A percentile compares a stretch with the other conserved stretches of the same genome.
Evolutionary conservation across 2,797 vertebrate species (phyloP).

Genomic region (Artibeus lituratus): DNA sequence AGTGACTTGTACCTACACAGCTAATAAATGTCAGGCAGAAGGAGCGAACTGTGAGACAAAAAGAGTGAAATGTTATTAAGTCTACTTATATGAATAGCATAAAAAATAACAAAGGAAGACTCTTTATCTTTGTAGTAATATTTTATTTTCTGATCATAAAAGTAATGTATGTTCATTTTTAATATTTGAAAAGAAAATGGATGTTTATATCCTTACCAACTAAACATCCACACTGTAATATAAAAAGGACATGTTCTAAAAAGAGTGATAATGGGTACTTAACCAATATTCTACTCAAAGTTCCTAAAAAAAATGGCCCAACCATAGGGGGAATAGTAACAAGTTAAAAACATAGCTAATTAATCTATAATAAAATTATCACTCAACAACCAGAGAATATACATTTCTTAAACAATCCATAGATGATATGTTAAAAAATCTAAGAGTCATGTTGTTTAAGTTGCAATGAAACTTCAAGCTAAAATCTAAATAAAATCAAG

Average conservation of each 20-base stretch:
- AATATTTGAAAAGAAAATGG: not conserved
- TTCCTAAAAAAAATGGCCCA: not conserved
- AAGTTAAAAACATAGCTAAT: not conserved
- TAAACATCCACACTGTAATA: not conserved
- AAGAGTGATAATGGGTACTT: not conserved
- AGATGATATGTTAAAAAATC: not conserved
- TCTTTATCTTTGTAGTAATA: not conserved
- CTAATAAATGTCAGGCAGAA: conserved; percentile 48
- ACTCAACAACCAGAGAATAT: not conserved
- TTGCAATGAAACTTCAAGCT: not conserved
- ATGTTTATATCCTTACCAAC: not conserved
- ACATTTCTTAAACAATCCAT: not conserved
- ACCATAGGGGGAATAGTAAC: not conserved
- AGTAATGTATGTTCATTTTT: not conserved
- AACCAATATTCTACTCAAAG: not conserved
- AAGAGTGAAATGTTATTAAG: not conserved
- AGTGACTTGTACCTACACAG: not conserved
- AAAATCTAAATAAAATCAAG: not conserved
- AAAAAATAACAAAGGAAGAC: not conserved
- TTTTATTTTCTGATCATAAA: conserved; percentile 10
- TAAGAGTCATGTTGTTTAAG: not conserved
- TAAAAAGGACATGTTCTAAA: not conserved
- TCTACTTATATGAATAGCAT: not conserved
- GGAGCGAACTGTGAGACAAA: not conserved
- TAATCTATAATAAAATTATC: not conserved